These are phyloP conservation scores for Metacarcinus magister DNA, from an alignment of 2,888 invertebrate species.

Conservation along the genomic window DNA sequence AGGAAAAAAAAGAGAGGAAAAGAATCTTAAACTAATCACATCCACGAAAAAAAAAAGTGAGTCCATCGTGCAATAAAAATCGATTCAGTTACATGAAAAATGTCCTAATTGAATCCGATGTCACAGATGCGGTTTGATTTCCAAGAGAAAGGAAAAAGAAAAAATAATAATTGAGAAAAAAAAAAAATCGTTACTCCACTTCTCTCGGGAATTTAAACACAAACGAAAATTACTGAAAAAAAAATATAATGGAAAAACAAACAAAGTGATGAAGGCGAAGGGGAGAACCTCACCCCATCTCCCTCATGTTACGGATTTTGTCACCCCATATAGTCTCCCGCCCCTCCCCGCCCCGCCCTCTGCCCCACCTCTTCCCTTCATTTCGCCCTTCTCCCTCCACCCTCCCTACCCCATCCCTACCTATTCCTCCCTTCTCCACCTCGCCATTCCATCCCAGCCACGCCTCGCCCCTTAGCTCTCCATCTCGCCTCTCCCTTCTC, in stretches of 20 bases:
- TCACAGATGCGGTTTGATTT: neutral
- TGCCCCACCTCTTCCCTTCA: neutral
- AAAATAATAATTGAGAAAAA: neutral
- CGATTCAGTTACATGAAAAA: neutral
- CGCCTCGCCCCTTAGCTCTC: neutral
- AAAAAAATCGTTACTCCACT: neutral
- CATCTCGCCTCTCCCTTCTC: neutral
- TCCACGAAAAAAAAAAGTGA: neutral
- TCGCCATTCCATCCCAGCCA: neutral
- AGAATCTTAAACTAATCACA: constrained; percentile 12
- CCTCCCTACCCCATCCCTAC: neutral
- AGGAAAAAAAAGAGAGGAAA: neutral
- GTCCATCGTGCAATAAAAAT: neutral
- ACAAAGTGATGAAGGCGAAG: neutral
- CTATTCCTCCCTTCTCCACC: neutral
- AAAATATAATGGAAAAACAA: neutral
- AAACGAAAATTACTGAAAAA: neutral
- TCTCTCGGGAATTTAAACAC: neutral
- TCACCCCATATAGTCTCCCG: neutral
- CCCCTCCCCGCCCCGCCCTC: neutral
- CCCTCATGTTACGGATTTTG: neutral
- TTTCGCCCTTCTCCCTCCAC: neutral
- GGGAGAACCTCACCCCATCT: neutral
- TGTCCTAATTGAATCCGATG: neutral
- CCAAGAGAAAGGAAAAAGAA: neutral